A percentile compares a stretch with the other conserved stretches of the same genome.
These are phyloP conservation scores for Onthophagus sagittarius DNA, from an alignment of 2,888 invertebrate genomes.

Conservation along the genomic window DNA sequence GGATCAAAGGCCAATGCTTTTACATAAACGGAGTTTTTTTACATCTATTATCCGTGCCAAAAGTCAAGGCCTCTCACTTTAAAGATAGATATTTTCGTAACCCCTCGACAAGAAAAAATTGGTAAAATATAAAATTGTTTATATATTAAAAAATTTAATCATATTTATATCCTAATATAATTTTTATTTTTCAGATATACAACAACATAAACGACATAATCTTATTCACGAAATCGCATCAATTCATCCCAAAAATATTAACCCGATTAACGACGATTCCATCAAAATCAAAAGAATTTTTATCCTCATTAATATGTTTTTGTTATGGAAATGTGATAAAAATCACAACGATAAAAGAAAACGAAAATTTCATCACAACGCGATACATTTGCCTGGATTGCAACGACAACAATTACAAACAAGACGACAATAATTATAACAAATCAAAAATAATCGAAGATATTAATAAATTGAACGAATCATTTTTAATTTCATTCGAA, in stretches of 20 bases:
- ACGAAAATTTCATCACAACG: conserved; percentile 17
- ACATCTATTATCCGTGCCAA: too few relatives aligned
- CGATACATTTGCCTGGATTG: conserved; percentile 17
- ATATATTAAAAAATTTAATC: too few relatives aligned
- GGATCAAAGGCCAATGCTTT: too few relatives aligned
- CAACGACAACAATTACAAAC: conserved; percentile 2
- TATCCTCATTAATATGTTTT: conserved; percentile 36
- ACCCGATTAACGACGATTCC: background rate
- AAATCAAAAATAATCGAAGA: background rate
- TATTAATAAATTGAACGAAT: background rate
- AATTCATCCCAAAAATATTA: conserved; percentile 22
- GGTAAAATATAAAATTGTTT: too few relatives aligned
- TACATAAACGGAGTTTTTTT: too few relatives aligned
- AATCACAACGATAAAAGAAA: conserved; percentile 26
- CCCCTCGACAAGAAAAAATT: too few relatives aligned
- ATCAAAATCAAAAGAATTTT: conserved; percentile 26
- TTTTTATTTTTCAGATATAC: conserved; percentile 21
- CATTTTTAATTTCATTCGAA: background rate
- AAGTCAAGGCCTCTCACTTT: too few relatives aligned
- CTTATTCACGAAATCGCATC: conserved; percentile 13
- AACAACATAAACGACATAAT: conserved; percentile 20
- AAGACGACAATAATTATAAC: background rate
- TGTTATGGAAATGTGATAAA: conserved; percentile 34
- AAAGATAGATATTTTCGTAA: too few relatives aligned
- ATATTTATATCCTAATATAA: background rate